Evolutionary conservation across 2,888 invertebrate genomes (phyloP).

Genomic region (Esperia sulphurella): DNA sequence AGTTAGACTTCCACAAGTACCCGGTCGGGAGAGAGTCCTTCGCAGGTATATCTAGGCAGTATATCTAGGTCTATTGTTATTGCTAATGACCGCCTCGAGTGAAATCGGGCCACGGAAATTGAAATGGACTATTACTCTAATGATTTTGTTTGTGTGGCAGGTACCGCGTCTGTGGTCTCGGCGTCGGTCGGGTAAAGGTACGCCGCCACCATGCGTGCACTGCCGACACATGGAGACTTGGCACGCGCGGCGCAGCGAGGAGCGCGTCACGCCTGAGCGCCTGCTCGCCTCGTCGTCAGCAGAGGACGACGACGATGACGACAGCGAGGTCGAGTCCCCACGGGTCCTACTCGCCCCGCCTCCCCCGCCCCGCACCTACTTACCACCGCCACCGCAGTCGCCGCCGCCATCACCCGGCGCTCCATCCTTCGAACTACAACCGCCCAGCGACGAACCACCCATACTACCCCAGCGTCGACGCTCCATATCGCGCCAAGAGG

Average conservation of each 20-base stretch:
- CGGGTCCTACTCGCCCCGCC: constrained; percentile 81
- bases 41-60: too few relatives aligned
- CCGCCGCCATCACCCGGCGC: constrained; percentile 77
- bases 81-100: too few relatives aligned
- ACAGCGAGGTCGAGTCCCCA: constrained; percentile 72
- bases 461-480: constrained; percentile 79
- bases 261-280: constrained; percentile 59
- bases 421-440: constrained; percentile 79
- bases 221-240: constrained; percentile 88
- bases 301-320: constrained; percentile 70
- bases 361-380: constrained; percentile 58
- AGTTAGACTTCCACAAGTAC: too few relatives aligned
- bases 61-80: too few relatives aligned
- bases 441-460: constrained; percentile 66
- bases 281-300: constrained; percentile 58
- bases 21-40: too few relatives aligned
- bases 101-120: background rate
- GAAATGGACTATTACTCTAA: background rate
- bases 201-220: constrained; percentile 86
- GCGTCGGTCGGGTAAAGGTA: constrained; percentile 82
- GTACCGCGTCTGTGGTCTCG: constrained; percentile 83
- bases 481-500: constrained; percentile 90
- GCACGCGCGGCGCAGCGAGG: constrained; percentile 75
- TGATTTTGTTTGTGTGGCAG: constrained; percentile 36
- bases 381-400: constrained; percentile 57